Evolutionary conservation across 2,113 vertebrate species (phyloP), one percentile per base, ranked within the genome.

Genomic region (Pelobates fuscus): DNA sequence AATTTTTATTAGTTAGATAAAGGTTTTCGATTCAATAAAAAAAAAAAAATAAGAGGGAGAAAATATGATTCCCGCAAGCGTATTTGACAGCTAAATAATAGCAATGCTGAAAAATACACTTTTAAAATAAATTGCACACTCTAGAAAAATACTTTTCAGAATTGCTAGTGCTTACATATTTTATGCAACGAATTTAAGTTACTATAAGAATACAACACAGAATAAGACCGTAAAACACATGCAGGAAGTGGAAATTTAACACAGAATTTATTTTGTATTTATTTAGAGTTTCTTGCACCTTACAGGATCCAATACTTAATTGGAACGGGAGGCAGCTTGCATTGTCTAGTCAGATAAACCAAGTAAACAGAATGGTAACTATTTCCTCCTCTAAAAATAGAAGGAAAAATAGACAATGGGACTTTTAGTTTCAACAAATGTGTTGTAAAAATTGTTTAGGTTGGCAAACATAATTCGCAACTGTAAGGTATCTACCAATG

Each of bases 11-110:
- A 55, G 11, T 14, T 14, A 55, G 11, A 55, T n/a, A n/a, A n/a
- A n/a, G n/a, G n/a, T n/a, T n/a, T n/a, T n/a, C n/a, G n/a, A n/a
- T n/a, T n/a, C n/a, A n/a, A n/a, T n/a, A 14, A 25, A 58, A 24
- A 29, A 14, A 67, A 25, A 2, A 29, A 8, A 20, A 23, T 84
- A 68, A 85, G 20, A 27, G 27, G 79, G 62, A 81, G 79, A 83
- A 80, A 81, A 18, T 23, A 41, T 6, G 0, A 52, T 20, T 62
- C 70, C n/a, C 65, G n/a, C 10, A 2, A 2, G 44, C 2, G 2
- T 15, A 18, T 52, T 52, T n/a, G 4, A n/a, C 49, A 52, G 1
- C 49, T n/a, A 52, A 5, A n/a, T n/a, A 3, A 8, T 17, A 18
- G 21, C 21, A 49, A n/a, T n/a, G n/a, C 3, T 37, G 32, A 37